Evolutionary conservation across 2,888 invertebrate species (phyloP), one percentile per base, ranked within the genome.

Genomic region (Blastobasis adustella): DNA sequence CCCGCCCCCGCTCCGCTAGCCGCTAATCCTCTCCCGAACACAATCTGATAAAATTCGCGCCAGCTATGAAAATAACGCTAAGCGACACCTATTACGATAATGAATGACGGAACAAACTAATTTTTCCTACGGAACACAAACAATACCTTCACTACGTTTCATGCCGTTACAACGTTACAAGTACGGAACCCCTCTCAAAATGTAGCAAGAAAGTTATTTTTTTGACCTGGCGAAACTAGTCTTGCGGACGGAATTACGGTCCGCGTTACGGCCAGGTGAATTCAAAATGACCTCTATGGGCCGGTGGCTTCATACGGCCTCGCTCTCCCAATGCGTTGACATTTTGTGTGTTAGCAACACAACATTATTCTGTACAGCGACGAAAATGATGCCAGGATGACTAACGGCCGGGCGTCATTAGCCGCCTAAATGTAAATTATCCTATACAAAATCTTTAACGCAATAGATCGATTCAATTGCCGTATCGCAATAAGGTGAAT

Each of bases 31-130:
- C 82, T 75, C 78, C 80, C 80, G 79, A 82, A 86, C 74, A 82
- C 83, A 80, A 85, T 85, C 87, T 83, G 87, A 86, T 87, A 87
- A 87, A 86, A 83, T 87, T 87, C 87, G 86, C 87, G 87, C 85
- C 87, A 85, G 84, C 83, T 80, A 86, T 80, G 80, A 85, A 85
- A 76, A 84, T 86, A 85, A 87, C 86, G 85, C 86, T 83, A 82
- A 85, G 79, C 82, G 75, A 79, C 76, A 82, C 77, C 68, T 76
- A 74, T 69, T 62, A 69, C 77, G 78, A 79, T 85, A 85, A 83
- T 84, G 85, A 86, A 85, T 84, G 85, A 82, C 80, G 78, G 71
- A 71, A 23, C 23, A 23, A 23, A 23, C 23, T 23, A 23, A 23
- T 23, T 23, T 23, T 23, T 23, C 23, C 23, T 23, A 23, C 23